Evolutionary conservation across 2,888 invertebrate genomes (phyloP), one percentile per base, ranked within the genome.

Genomic region (Nomada goodeniana): DNA sequence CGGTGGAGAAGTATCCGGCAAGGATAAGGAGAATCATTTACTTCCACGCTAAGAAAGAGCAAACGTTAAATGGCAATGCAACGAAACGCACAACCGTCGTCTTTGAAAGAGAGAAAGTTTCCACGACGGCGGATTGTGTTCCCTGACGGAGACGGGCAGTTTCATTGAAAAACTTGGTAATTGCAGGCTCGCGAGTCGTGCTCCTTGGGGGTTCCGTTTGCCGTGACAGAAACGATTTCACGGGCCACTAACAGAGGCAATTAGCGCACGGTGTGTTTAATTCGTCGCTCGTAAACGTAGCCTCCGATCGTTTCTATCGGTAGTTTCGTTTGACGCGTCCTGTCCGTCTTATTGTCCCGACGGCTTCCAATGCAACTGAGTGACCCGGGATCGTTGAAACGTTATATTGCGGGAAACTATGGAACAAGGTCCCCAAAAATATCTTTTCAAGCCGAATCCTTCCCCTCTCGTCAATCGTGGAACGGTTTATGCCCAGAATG

Each of bases 111-210:
- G 11, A 15, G 36, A 7, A 20, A 52, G 50, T 71, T 60, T 52
- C 7, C 11, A 61, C 36, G 60, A 36, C 23, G 11, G 5, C 5
- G 29, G 11, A 47, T 2, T 20, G 15, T n/a, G 5, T 47, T 29
- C n/a, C 7, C 2, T 29, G 15, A 15, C 20, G 20, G 13, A 15
- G 26, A 2, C 2, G 18, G 36, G 68, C 7, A 11, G 23, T 61
- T 71, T 61, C 60, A 71, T 61, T 52, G 70, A 71, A 71, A 61
- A 71, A 61, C 18, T 65, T 73, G 20, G 18, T 67, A 73, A 73
- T 73, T 65, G 44, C 64, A 29, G 29, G 15, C 15, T 26, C 53
- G 64, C 26, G n/a, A 10, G 72, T 13, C 15, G 4, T n/a, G 47
- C 1, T 44, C 26, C 44, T 44, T 26, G 26, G 29, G 29, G 47